Percentiles rank a stretch among this genome's conserved stretches.
phyloP scores from a whole-genome alignment of 2,113 vertebrate species.

The Alaudala cheleensis region DNA sequence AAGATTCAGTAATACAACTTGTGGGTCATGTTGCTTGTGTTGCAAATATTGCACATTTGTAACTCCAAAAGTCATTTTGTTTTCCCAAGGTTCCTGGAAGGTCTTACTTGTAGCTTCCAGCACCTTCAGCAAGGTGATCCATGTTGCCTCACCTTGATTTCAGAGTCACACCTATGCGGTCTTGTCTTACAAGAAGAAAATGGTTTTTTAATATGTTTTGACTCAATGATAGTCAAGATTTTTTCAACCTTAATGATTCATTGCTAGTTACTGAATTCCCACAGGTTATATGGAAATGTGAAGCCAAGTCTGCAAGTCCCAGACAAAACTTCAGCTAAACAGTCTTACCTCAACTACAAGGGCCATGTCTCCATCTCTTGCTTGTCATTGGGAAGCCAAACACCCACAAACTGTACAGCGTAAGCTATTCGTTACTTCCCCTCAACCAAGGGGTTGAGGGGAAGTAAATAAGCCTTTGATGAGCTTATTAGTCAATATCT shows the following conservation, averaged over 20 bases:
- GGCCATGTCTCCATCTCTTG: not conserved
- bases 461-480: not conserved
- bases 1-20: not conserved
- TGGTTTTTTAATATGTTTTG: not conserved
- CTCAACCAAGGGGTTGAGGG: not conserved
- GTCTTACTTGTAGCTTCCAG: not conserved
- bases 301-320: not conserved
- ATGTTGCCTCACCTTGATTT: not conserved
- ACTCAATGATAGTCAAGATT: fast-evolving
- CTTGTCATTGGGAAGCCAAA: not conserved
- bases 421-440: not conserved
- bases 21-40: not conserved
- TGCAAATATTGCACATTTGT: not conserved
- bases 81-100: not conserved
- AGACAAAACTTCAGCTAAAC: not conserved
- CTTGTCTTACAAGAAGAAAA: not conserved
- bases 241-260: not conserved
- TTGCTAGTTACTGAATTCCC: not conserved
- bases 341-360: not conserved
- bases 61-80: not conserved
- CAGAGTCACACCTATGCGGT: not conserved
- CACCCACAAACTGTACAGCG: not conserved
- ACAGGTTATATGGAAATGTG: not conserved
- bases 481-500: not conserved
- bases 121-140: not conserved